Base-by-base conservation (phyloP, 2,113 vertebrate genomes). In the Platichthys stellatus region DNA sequence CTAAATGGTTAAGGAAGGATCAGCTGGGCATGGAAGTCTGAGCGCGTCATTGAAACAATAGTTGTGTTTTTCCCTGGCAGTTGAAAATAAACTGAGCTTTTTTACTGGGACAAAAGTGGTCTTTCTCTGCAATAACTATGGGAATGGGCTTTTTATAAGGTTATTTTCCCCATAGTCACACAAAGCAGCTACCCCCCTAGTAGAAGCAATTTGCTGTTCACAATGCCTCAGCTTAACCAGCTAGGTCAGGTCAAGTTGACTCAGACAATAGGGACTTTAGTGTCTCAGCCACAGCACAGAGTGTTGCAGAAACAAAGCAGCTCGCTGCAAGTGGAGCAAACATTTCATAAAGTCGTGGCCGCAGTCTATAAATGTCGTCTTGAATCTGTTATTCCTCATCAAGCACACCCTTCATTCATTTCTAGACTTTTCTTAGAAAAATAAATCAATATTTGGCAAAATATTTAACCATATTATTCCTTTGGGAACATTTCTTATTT, bases 201-300 rank as follows among this genome's bases (percentile, higher is more conserved):
- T 91, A 91, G 93, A 94, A 93, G 93, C 92, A 89, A 94, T 94
- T 94, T 94, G 93, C 94, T 90, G 93, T 83, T 90, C 92, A 94
- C 94, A 95, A 95, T 94, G 92, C 91, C 75, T 89, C 92, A 94
- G 94, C 94, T 94, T 95, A 94, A 95, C 93, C 93, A 94, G 94
- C 92, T 84, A 93, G 94, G 94, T 94, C 94, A 93, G 94, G 94
- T 94, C 94, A 95, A 95, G 93, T 95, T 95, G 93, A 94, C 89
- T 93, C 90, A 92, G 89, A 95, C 94, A 95, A 95, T 93, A 76
- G 91, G 79, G 94, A 93, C 93, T 94, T 93, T 93, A 93, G 93
- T 92, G 92, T 94, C 90, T 92, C 90, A 92, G 87, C 92, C 92
- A 92, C 87, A 85, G 90, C 86, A 85, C 89, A 81, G 78, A 92